Evolutionary conservation across 37 sponge, comb jelly and placozoan species (phyloP).

Genomic region (Eunapius fragilis): DNA sequence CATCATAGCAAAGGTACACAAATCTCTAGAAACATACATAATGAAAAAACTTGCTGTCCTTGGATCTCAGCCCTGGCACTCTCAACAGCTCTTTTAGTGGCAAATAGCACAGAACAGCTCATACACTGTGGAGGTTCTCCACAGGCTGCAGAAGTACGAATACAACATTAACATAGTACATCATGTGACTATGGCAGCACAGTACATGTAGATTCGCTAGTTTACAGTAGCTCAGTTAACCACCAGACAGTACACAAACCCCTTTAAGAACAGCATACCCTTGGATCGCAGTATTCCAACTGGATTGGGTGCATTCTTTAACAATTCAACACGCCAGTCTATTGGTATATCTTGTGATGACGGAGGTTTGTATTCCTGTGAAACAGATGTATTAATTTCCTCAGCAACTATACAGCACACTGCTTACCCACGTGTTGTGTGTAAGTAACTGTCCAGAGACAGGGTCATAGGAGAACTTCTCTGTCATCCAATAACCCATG

Average conservation of each 20-base stretch:
- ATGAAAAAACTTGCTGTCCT: slow-evolving; percentile 21
- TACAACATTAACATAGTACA: too few relatives aligned
- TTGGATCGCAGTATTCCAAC: slow-evolving; percentile 73
- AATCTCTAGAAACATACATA: neutral
- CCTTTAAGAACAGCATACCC: slow-evolving; percentile 41
- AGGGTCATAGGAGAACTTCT: slow-evolving; percentile 57
- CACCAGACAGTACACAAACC: too few relatives aligned
- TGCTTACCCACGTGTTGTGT: slow-evolving; percentile 83
- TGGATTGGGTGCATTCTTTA: slow-evolving; percentile 85
- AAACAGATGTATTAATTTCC: neutral
- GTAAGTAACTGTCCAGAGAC: slow-evolving; percentile 68
- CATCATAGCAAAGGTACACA: neutral
- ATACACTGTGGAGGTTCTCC: slow-evolving; percentile 82
- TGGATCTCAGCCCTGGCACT: slow-evolving; percentile 53
- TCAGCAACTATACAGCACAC: neutral
- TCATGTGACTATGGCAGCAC: too few relatives aligned
- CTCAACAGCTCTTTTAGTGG: slow-evolving; percentile 72
- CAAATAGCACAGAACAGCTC: slow-evolving; percentile 78
- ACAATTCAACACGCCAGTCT: slow-evolving; percentile 71
- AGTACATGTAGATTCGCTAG: neutral
- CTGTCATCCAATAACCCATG: slow-evolving; percentile 85
- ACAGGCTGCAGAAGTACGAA: slow-evolving; percentile 57
- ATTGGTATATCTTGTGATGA: slow-evolving; percentile 73
- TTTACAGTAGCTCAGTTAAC: neutral
- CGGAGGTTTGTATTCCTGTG: slow-evolving; percentile 86